Conservation (phyloP, 2,888 invertebrate species). For the Deroplatys truncata region DNA sequence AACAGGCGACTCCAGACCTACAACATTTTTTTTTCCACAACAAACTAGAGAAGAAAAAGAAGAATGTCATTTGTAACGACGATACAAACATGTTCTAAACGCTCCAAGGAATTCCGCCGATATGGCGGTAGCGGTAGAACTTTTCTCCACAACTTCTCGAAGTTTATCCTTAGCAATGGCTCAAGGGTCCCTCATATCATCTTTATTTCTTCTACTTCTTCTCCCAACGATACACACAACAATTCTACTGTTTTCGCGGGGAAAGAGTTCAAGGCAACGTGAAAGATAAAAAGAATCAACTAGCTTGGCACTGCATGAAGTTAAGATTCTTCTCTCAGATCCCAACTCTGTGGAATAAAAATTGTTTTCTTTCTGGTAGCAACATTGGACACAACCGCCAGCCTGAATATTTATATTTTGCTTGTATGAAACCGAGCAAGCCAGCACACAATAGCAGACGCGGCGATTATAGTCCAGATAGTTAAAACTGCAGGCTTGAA, state of each 20-base stretch:
- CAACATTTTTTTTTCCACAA: neutral
- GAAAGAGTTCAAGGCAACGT: neutral
- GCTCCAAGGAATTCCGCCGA: conserved; percentile 8
- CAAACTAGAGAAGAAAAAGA: neutral
- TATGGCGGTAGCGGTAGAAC: neutral
- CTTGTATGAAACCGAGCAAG: neutral
- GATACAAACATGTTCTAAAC: neutral
- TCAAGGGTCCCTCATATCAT: neutral
- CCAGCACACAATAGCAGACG: too few species aligned
- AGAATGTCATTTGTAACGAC: neutral
- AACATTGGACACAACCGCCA: neutral
- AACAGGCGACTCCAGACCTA: neutral
- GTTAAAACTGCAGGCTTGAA: too few species aligned
- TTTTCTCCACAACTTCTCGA: neutral
- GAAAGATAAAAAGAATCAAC: neutral
- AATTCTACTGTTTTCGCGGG: neutral
- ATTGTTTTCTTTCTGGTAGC: neutral
- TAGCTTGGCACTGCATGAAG: neutral
- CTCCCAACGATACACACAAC: neutral
- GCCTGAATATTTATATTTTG: neutral
- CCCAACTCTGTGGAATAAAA: neutral
- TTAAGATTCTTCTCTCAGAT: neutral
- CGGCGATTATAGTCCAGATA: too few species aligned
- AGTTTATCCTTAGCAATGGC: neutral
- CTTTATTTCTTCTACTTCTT: neutral